Base-by-base conservation (phyloP, 2,113 vertebrate genomes). In the Heterotis niloticus region DNA sequence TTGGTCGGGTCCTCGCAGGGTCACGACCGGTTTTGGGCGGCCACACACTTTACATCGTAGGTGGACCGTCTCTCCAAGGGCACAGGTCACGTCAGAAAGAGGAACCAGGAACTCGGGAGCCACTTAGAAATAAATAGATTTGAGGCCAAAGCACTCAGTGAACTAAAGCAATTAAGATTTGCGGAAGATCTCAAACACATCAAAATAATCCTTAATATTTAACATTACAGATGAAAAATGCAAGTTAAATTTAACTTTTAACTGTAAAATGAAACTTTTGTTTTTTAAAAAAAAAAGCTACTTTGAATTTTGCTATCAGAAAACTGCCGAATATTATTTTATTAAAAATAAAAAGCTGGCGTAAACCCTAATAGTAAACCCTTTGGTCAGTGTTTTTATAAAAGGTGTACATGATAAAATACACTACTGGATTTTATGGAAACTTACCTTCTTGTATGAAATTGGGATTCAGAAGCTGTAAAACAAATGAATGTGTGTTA, bases 371-470 rank as follows among this genome's bases (percentile, higher is more conserved):
- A 12, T 12, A 5, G 20, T 62, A 62, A 62, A 44, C 34, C 3
- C 34, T 44, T 44, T 44, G 7, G 34, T 7, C 34, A 44, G 34
- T 44, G 3, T 44, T 7, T 7, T 44, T 7, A 44, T 44, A 44
- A 4, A 44, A 44, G 7, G 7, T 7, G 7, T 44, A 44, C 29
- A 75, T 28, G 29, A 26, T 34, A 26, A 20, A 23, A 20, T 23
- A 12, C 11, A 11, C 1, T 5, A 11, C 20, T 44, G 29, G 59
- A 11, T 75, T 34, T 44, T 60, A 44, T 7, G 7, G 34, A 75
- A 82, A 20, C 95, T 95, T 89, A 98, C 98, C 98, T 96, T 99
- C 95, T 88, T 99, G 96, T 88, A 99, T 99, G 91, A 99, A 99
- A 93, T 99, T 99, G 76, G 98, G 98, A 90, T 99, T 99, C 88